Percentiles rank a stretch among this genome's conserved stretches.
phyloP scores from a whole-genome alignment of 2,113 vertebrate genomes.

The Lagopus leucura region DNA sequence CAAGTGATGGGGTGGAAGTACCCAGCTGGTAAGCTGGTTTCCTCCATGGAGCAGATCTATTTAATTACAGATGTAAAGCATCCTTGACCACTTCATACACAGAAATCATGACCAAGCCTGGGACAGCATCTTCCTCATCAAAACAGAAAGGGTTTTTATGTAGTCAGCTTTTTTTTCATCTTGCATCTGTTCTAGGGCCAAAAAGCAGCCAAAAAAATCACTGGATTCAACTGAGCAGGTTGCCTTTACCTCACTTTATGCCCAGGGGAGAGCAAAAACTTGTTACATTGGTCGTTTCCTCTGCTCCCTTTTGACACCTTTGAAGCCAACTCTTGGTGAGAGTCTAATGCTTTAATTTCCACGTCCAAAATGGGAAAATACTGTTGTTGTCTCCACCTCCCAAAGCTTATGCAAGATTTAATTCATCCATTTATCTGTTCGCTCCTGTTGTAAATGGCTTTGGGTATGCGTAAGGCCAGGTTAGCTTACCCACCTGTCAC shows the following conservation, averaged over 20 bases:
- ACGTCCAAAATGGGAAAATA: conserved; percentile 35
- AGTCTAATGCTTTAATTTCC: conserved; percentile 16
- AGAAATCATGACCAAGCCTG: not conserved
- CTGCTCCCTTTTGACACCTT: not conserved
- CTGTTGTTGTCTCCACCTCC: not conserved
- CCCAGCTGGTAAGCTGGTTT: not conserved
- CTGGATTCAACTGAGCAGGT: not conserved
- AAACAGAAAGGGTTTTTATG: not conserved
- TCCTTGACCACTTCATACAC: not conserved
- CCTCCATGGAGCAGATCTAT: not conserved
- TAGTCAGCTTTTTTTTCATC: not conserved
- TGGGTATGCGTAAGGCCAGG: not conserved
- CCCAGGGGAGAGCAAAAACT: not conserved
- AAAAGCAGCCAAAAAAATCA: not conserved
- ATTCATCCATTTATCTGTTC: not conserved
- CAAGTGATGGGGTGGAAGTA: not conserved
- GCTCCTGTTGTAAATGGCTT: not conserved
- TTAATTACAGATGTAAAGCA: not conserved
- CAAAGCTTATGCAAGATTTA: conserved; percentile 29
- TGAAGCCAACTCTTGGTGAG: conserved; percentile 1
- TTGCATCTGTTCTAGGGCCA: not conserved
- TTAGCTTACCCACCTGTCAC: not conserved
- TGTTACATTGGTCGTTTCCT: not conserved
- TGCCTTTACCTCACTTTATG: rapidly evolving
- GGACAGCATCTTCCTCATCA: not conserved